Base-by-base conservation (phyloP, 2,888 invertebrate species). In the Tipula lateralis region DNA sequence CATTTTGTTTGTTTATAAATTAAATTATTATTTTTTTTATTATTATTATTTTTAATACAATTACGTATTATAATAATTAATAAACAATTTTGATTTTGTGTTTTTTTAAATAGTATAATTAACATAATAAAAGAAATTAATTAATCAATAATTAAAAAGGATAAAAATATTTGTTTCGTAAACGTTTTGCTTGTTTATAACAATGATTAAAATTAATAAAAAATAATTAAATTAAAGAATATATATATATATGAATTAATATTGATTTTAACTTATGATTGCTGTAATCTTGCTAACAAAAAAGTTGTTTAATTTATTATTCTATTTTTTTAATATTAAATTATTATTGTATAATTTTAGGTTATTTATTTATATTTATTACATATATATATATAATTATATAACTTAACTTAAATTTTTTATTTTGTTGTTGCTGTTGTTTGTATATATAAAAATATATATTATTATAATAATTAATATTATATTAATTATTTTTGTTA, bases 261-360 rank as follows among this genome's bases (percentile, higher is more conserved):
- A 24, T 66, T 24, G 24, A 24, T 24, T 66, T 66, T 24, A 66
- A 66, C 9, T 24, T 12, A 24, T 24, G 66, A 24, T 66, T 66
- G 66, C 19, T 66, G 66, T 24, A 24, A 66, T 66, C 44, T 44
- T 44, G 44, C 5, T n/a, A n/a, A n/a, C n/a, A n/a, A n/a, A n/a
- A n/a, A n/a, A n/a, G n/a, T 44, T 44, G 16, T 50, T 50, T 50
- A 66, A 66, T 66, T 66, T 66, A 24, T 66, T 66, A 66, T 66
- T 66, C 66, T 66, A 66, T 66, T 24, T 24, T 66, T 24, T 66
- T 66, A 66, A 24, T 66, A 66, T 66, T 66, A 66, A 24, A 66
- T 66, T 66, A 66, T 66, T 86, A 86, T 86, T 85, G 85, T 86
- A 82, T 85, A 84, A 85, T 86, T 86, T 84, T 84, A 85, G 84